Conservation (phyloP, 2,797 vertebrate genomes). For the Nothura maculosa region DNA sequence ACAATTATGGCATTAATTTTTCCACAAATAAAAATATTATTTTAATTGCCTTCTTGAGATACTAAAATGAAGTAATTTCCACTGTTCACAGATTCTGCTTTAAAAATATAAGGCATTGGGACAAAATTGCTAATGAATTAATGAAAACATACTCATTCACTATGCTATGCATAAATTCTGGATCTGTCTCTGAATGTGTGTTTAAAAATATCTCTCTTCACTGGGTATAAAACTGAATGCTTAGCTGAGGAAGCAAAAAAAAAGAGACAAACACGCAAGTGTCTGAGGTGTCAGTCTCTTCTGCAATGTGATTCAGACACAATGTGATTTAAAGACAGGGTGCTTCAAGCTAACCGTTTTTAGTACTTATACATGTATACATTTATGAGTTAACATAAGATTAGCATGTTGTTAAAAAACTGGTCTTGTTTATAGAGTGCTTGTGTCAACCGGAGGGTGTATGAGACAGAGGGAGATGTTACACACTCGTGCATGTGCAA, state of each 20-base stretch:
- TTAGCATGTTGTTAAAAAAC: neutral
- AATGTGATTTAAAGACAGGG: neutral
- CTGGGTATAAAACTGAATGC: neutral
- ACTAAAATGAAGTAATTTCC: neutral
- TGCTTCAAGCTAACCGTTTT: neutral
- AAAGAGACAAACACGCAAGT: neutral
- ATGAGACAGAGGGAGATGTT: neutral
- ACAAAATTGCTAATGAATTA: neutral
- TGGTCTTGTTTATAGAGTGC: accelerated
- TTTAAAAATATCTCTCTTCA: slow-evolving; percentile 15
- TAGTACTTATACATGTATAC: neutral
- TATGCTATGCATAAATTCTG: neutral
- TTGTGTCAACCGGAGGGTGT: neutral
- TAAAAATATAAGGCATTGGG: neutral
- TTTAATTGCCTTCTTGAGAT: neutral
- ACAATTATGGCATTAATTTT: neutral
- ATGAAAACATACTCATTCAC: neutral
- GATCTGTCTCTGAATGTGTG: neutral
- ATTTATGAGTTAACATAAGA: neutral
- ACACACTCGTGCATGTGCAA: neutral
- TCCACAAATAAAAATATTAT: neutral
- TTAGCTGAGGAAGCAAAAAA: neutral
- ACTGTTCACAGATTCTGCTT: neutral
- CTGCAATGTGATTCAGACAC: neutral
- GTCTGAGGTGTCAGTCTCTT: neutral